Percentiles rank a stretch among this genome's conserved stretches.
Conservation (phyloP, 1,140 invertebrate species). For the Diuraphis noxia region DNA sequence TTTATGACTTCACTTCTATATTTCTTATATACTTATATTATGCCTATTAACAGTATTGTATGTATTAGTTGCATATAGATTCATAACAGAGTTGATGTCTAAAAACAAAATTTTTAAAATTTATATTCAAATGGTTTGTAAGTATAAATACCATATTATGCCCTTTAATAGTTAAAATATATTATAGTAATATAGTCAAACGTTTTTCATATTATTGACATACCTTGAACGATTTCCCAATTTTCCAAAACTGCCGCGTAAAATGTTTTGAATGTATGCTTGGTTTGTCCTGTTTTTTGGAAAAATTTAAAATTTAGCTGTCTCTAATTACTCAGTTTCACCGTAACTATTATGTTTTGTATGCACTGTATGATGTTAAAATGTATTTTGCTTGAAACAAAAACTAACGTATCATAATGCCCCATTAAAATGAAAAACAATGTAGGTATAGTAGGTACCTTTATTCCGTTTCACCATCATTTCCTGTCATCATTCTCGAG, state of each 20-base stretch:
- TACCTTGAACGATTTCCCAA: not conserved
- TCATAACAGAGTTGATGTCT: too few relatives aligned
- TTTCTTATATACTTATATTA: not conserved
- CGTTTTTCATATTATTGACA: not conserved
- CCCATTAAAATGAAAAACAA: not conserved
- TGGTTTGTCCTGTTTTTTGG: not conserved
- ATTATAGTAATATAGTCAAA: not conserved
- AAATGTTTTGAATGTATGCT: not conserved
- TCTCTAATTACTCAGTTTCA: not conserved
- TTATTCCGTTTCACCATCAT: not conserved
- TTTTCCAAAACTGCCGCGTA: not conserved
- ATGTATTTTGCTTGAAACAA: not conserved
- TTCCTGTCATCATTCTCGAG: not conserved
- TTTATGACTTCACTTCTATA: not conserved
- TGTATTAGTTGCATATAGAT: not conserved
- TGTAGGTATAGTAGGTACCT: not conserved
- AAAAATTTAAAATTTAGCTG: not conserved
- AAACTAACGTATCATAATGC: not conserved
- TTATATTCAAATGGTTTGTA: not conserved
- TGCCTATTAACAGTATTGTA: not conserved
- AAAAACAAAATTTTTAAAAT: too few relatives aligned
- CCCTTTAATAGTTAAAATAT: not conserved
- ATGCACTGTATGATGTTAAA: not conserved
- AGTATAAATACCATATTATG: not conserved
- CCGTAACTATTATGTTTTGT: not conserved